Percentiles rank a stretch among this genome's conserved stretches.
These are phyloP conservation scores for Amblyopsis hoosieri DNA, from an alignment of 2,797 vertebrate genomes.

Conservation along the genomic window DNA sequence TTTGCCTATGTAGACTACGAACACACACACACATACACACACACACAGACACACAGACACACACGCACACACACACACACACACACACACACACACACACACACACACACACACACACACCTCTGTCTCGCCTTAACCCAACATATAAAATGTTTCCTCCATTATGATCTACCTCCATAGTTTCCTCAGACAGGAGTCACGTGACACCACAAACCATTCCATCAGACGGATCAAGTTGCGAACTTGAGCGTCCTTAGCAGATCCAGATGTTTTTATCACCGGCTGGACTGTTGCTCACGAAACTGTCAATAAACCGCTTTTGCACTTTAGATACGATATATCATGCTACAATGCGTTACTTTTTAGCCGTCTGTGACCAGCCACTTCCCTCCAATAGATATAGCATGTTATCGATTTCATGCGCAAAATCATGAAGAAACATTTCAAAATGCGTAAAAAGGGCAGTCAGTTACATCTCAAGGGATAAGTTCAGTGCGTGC, in stretches of 20 bases:
- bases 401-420: slow-evolving; percentile 38
- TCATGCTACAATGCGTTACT: slow-evolving; percentile 30
- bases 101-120: background rate
- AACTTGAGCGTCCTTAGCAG: slow-evolving; percentile 74
- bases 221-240: slow-evolving; percentile 79
- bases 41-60: background rate
- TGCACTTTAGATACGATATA: slow-evolving; percentile 35
- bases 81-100: background rate
- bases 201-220: slow-evolving; percentile 88
- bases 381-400: slow-evolving; percentile 20
- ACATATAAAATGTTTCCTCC: slow-evolving; percentile 60
- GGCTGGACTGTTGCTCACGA: slow-evolving; percentile 56
- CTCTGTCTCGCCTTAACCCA: slow-evolving; percentile 8
- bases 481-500: slow-evolving; percentile 47
- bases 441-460: slow-evolving; percentile 50
- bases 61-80: background rate
- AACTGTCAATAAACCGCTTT: slow-evolving; percentile 30
- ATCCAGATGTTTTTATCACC: slow-evolving; percentile 68
- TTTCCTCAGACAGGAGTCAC: slow-evolving; percentile 76
- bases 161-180: slow-evolving; percentile 51
- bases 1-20: background rate
- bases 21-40: background rate
- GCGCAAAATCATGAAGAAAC: slow-evolving; percentile 54
- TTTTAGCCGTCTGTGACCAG: slow-evolving; percentile 22
- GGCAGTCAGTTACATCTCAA: slow-evolving; percentile 41